Base-by-base conservation (phyloP, 1,140 invertebrate genomes). In the Araneus ventricosus region DNA sequence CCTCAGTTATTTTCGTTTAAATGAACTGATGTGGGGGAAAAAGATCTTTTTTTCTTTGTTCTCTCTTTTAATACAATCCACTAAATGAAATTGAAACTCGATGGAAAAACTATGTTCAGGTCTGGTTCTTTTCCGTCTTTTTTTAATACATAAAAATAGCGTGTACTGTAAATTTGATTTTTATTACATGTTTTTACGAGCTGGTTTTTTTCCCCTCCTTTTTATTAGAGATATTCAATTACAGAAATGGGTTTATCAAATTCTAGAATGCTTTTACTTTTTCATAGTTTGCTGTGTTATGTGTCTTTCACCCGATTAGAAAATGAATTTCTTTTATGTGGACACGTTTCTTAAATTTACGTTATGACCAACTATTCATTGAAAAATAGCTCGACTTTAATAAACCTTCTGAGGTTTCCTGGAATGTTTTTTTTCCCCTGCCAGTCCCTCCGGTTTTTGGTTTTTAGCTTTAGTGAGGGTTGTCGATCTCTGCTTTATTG, bases 81-180 rank as follows among this genome's bases (percentile, higher is more conserved):
- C 80, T 88, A 87, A 93, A 93, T 87, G 84, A 93, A 87, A 93
- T 93, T 93, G 86, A 45, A 88, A 75, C 84, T 93, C 91, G 39
- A 93, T 93, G 84, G 85, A 61, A 93, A 93, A 93, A 88, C 84
- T 93, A 41, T 93, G 84, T 92, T 92, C 90, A 52, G 80, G 61
- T 70, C 87, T 52, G 59, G 67, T 92, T 86, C 79, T 70, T 61
- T 37, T 87, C n/a, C 10, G 59, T 80, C 39, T 41, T 67, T 75
- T 75, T 79, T 79, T 79, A 79, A 85, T 85, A 70, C 22, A 70
- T 24, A 92, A 45, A 93, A 41, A 88, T 80, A 88, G 85, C 84
- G 85, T 93, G 67, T 93, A 88, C 45, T 87, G 91, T 93, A 93
- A 93, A 93, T 93, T 93, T 93, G 91, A 93, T 93, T 93, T 93